Conservation (phyloP, 2,113 vertebrate genomes). For the Spea bombifrons region DNA sequence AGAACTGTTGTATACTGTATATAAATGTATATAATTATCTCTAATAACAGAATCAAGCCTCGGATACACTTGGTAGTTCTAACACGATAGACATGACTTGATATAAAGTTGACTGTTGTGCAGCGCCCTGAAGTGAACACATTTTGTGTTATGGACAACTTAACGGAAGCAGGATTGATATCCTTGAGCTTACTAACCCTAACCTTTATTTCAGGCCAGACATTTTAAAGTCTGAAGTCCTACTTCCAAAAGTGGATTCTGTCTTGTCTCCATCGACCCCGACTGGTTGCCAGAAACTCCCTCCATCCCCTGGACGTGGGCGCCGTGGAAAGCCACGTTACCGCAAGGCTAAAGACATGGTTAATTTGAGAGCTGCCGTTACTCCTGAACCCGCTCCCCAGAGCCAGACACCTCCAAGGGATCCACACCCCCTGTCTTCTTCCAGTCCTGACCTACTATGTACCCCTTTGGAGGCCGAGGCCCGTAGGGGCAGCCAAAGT, state of each 20-base stretch:
- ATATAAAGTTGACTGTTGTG: no score
- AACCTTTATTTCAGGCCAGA: conserved; percentile 73
- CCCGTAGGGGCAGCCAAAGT: conserved; percentile 56
- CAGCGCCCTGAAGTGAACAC: no score
- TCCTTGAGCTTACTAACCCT: not conserved
- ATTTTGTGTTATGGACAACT: no score
- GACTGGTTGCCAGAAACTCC: conserved; percentile 82
- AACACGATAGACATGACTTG: no score
- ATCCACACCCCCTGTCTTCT: conserved; percentile 66
- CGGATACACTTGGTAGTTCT: no score
- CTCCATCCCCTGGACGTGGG: conserved; percentile 83
- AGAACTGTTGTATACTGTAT: no score
- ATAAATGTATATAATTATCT: no score
- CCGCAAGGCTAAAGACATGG: conserved; percentile 78
- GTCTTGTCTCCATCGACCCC: conserved; percentile 87
- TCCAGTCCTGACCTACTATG: conserved; percentile 90
- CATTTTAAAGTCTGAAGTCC: conserved; percentile 87
- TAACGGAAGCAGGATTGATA: no score
- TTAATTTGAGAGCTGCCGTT: conserved; percentile 75
- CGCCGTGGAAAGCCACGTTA: conserved; percentile 84
- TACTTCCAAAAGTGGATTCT: conserved; percentile 87
- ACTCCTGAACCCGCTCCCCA: conserved; percentile 61
- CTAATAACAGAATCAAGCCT: no score
- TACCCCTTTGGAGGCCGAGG: conserved; percentile 75
- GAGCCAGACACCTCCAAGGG: conserved; percentile 50